Percentiles rank a stretch among this genome's conserved stretches.
phyloP scores from a whole-genome alignment of 2,797 vertebrate species.

The Cichlasoma orientale region DNA sequence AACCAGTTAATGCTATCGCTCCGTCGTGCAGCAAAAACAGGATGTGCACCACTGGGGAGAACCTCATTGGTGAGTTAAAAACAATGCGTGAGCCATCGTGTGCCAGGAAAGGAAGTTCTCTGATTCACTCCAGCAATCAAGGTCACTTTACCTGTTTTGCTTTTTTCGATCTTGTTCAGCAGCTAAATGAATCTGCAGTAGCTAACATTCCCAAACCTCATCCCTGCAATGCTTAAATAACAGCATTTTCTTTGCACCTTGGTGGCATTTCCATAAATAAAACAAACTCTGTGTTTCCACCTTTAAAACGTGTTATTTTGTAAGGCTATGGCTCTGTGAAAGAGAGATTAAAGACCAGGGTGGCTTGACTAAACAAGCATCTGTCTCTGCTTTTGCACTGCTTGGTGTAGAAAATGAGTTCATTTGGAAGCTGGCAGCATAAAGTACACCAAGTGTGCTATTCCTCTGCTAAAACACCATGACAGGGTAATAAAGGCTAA shows the following conservation, averaged over 20 bases:
- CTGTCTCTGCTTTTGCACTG: constrained; percentile 22
- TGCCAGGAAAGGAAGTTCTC: constrained; percentile 39
- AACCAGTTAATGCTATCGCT: neutral
- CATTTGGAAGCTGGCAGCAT: constrained; percentile 40
- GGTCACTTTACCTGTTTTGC: constrained; percentile 1
- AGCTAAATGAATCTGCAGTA: neutral
- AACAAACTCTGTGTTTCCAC: neutral
- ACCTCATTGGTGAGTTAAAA: constrained; percentile 13
- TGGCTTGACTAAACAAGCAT: constrained; percentile 36
- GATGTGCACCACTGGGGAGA: constrained; percentile 5
- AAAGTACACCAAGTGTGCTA: constrained; percentile 23
- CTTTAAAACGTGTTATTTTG: constrained; percentile 19
- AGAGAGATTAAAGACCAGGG: constrained; percentile 32
- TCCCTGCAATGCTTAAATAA: neutral
- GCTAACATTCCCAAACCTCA: neutral
- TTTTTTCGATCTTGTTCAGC: constrained; percentile 1
- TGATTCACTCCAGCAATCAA: constrained; percentile 16
- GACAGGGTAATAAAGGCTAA: constrained; percentile 57
- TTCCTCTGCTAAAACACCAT: constrained; percentile 40
- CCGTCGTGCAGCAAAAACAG: constrained; percentile 3
- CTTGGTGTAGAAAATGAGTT: constrained; percentile 36
- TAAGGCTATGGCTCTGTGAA: constrained; percentile 26
- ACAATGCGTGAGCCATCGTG: constrained; percentile 5
- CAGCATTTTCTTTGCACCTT: constrained; percentile 10
- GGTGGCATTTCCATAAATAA: constrained; percentile 35